Evolutionary conservation across 2,888 invertebrate species (phyloP).

Genomic region (Eueremaeus valkanovi): DNA sequence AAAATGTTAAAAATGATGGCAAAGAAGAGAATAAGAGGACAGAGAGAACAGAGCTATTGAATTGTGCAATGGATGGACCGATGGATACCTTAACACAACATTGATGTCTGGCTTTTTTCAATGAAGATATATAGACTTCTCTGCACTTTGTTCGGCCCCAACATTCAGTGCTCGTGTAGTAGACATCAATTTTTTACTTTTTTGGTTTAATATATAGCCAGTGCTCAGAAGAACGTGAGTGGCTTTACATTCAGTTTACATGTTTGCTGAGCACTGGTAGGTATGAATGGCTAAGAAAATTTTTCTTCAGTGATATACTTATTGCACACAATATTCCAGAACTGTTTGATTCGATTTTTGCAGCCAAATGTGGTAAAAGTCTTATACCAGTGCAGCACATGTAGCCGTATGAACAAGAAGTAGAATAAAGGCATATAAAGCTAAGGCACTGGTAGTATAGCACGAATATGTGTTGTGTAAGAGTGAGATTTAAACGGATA

Average conservation of each 20-base stretch:
- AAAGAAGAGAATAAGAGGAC: neutral
- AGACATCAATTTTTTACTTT: too few relatives aligned
- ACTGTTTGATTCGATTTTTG: neutral
- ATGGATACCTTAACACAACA: constrained; percentile 29
- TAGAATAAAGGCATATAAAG: neutral
- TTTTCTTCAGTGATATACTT: neutral
- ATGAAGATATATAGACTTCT: constrained; percentile 22
- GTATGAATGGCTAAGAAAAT: neutral
- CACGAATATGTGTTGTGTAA: neutral
- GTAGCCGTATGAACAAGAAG: neutral
- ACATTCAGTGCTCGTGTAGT: too few relatives aligned
- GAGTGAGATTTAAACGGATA: constrained; percentile 26
- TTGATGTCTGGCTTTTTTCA: neutral
- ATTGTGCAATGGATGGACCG: constrained; percentile 10
- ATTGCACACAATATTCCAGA: neutral
- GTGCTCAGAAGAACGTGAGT: neutral
- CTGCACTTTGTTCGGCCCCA: too few relatives aligned
- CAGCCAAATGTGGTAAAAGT: neutral
- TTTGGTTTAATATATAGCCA: too few relatives aligned
- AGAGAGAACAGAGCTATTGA: neutral
- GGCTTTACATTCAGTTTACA: neutral
- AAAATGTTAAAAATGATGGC: constrained; percentile 15
- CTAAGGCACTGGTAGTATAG: neutral
- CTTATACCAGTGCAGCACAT: neutral
- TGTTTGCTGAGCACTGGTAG: neutral